A percentile compares a stretch with the other conserved stretches of the same genome.
These are phyloP conservation scores for Ceramica pisi DNA, from an alignment of 2,888 invertebrate genomes.

Conservation along the genomic window DNA sequence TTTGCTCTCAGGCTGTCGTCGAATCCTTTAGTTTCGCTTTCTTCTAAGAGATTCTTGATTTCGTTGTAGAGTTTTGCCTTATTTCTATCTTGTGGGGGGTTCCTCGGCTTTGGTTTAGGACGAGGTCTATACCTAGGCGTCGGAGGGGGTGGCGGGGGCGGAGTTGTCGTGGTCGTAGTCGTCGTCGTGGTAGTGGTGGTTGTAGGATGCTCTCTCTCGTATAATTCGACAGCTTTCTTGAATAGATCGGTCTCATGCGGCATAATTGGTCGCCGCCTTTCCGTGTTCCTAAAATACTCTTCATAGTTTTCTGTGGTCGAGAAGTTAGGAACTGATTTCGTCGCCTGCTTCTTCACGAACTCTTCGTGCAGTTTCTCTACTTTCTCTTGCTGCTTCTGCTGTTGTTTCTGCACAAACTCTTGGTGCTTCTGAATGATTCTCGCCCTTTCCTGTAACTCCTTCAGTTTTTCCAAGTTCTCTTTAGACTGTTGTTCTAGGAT, in stretches of 20 bases:
- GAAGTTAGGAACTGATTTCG: constrained; percentile 90
- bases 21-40: constrained; percentile 90
- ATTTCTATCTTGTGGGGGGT: constrained; percentile 88
- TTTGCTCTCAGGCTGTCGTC: constrained; percentile 88
- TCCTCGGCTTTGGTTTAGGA: constrained; percentile 80
- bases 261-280: constrained; percentile 88
- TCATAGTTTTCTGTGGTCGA: constrained; percentile 88
- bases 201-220: constrained; percentile 93
- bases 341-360: constrained; percentile 93
- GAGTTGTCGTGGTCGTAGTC: constrained; percentile 91
- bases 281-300: constrained; percentile 82
- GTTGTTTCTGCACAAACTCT: constrained; percentile 94
- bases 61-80: constrained; percentile 91
- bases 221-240: constrained; percentile 92
- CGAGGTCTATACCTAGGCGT: constrained; percentile 82
- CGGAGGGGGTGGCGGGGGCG: constrained; percentile 75
- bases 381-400: constrained; percentile 94
- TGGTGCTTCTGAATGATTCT: constrained; percentile 94
- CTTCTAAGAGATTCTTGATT: constrained; percentile 89
- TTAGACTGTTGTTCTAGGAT: constrained; percentile 92
- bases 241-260: constrained; percentile 93
- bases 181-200: constrained; percentile 93
- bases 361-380: constrained; percentile 93
- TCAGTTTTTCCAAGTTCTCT: constrained; percentile 91
- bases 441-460: constrained; percentile 93